A percentile compares a stretch with the other conserved stretches of the same genome.
Conservation (phyloP, 2,888 invertebrate species). For the Drosophila fulvimacula region DNA sequence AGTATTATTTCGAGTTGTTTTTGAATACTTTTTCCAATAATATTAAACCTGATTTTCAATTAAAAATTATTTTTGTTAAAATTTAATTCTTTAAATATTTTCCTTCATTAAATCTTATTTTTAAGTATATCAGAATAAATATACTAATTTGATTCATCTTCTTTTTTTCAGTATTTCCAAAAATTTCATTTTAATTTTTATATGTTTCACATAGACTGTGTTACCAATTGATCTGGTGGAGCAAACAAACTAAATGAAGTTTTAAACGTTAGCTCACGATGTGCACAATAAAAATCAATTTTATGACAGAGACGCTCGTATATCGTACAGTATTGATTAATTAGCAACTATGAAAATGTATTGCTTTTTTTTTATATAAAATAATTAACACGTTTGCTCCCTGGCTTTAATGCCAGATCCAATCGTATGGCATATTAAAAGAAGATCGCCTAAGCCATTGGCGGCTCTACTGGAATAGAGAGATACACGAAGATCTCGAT, state of each 20-base stretch:
- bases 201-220: not conserved
- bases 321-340: slow-evolving; percentile 38
- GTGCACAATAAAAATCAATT: slow-evolving; percentile 34
- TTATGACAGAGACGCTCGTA: slow-evolving; percentile 24
- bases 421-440: slow-evolving; percentile 28
- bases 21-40: too few species aligned
- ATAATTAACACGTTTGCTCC: slow-evolving; percentile 50
- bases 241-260: slow-evolving; percentile 23
- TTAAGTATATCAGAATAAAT: not conserved
- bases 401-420: slow-evolving; percentile 1
- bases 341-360: slow-evolving; percentile 44
- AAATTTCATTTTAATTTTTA: not conserved
- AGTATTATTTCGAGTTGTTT: too few species aligned
- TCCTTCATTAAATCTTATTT: not conserved
- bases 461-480: not conserved
- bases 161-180: not conserved
- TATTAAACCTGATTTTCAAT: not conserved
- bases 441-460: slow-evolving; percentile 8
- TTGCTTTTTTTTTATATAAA: slow-evolving; percentile 20
- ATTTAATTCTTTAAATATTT: not conserved
- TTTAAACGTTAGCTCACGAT: slow-evolving; percentile 54
- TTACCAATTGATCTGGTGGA: slow-evolving; percentile 8
- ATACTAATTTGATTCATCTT: not conserved
- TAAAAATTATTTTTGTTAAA: not conserved
- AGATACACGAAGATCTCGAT: slow-evolving; percentile 1